A percentile compares a stretch with the other conserved stretches of the same genome.
Conservation (phyloP, 2,888 invertebrate genomes). For the Cephus nigrinus region DNA sequence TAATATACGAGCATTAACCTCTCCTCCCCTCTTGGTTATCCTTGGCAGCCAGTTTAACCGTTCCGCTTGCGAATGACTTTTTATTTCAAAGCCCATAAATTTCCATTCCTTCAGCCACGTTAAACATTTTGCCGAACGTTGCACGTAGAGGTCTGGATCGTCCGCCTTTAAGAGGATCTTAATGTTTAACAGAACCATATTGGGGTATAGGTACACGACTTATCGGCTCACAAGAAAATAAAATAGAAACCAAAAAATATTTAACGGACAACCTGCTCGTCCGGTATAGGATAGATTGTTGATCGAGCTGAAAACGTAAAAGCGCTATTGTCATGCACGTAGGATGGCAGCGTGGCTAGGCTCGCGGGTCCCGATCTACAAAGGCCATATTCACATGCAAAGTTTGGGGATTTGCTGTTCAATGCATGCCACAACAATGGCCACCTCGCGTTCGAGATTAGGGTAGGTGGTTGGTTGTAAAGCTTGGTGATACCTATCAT, state of each 20-base stretch:
- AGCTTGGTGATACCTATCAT: conserved; percentile 4
- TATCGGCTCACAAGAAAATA: not conserved
- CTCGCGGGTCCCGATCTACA: conserved; percentile 11
- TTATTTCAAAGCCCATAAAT: conserved; percentile 14
- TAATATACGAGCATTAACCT: conserved; percentile 13
- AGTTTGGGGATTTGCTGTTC: conserved; percentile 9
- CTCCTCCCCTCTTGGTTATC: not conserved
- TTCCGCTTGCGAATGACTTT: not conserved
- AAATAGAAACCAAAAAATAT: not conserved
- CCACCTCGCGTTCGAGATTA: conserved; percentile 11
- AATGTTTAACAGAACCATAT: not conserved
- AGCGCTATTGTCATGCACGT: conserved; percentile 12
- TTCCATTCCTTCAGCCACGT: conserved; percentile 11
- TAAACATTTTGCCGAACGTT: conserved; percentile 16
- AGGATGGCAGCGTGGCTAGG: not conserved
- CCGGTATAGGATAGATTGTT: not conserved
- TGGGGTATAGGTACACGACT: not conserved
- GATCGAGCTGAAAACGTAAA: not conserved
- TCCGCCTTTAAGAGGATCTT: not conserved
- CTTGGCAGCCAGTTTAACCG: not conserved
- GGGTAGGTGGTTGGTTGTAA: conserved; percentile 4
- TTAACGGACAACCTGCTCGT: not conserved
- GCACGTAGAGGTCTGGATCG: not conserved
- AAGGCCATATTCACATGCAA: conserved; percentile 22
- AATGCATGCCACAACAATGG: conserved; percentile 11